Conservation (phyloP, 1,140 invertebrate species). For the Drosophila malerkotliana region DNA sequence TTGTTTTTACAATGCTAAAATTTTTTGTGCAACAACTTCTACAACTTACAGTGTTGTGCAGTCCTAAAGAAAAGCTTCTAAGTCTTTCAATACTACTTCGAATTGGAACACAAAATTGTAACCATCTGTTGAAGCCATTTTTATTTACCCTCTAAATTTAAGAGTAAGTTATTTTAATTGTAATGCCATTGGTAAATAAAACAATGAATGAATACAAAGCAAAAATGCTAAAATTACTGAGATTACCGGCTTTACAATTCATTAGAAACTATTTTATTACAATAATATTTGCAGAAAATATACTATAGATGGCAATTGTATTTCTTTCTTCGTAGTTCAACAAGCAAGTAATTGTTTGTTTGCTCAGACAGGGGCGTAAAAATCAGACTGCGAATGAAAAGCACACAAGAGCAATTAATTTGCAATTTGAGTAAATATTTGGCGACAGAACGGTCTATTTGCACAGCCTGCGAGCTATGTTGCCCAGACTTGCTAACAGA, state of each 20-base stretch:
- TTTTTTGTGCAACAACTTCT: too few species aligned
- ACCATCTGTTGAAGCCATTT: too few species aligned
- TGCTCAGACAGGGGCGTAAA: slow-evolving; percentile 20
- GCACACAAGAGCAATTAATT: slow-evolving; percentile 62
- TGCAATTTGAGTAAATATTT: slow-evolving; percentile 45
- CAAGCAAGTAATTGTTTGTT: slow-evolving; percentile 17
- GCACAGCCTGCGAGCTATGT: slow-evolving; percentile 24
- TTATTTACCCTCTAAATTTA: too few species aligned
- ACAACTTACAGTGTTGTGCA: not conserved
- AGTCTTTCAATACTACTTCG: too few species aligned
- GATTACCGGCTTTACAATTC: slow-evolving; percentile 6
- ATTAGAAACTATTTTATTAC: slow-evolving; percentile 14
- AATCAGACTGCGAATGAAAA: slow-evolving; percentile 5
- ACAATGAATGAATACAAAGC: not conserved
- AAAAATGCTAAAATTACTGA: too few species aligned
- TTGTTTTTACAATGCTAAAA: too few species aligned
- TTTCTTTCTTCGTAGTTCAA: slow-evolving; percentile 1
- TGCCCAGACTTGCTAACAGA: slow-evolving; percentile 63
- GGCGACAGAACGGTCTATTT: slow-evolving; percentile 31
- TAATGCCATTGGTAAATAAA: not conserved
- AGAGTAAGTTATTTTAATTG: too few species aligned
- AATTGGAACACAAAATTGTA: too few species aligned
- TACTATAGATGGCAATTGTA: slow-evolving; percentile 25
- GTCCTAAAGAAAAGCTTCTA: not conserved
- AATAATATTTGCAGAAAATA: slow-evolving; percentile 19